A percentile compares a stretch with the other conserved stretches of the same genome.
phyloP scores from a whole-genome alignment of 2,888 invertebrate species.

The Lochmaea capreae region DNA sequence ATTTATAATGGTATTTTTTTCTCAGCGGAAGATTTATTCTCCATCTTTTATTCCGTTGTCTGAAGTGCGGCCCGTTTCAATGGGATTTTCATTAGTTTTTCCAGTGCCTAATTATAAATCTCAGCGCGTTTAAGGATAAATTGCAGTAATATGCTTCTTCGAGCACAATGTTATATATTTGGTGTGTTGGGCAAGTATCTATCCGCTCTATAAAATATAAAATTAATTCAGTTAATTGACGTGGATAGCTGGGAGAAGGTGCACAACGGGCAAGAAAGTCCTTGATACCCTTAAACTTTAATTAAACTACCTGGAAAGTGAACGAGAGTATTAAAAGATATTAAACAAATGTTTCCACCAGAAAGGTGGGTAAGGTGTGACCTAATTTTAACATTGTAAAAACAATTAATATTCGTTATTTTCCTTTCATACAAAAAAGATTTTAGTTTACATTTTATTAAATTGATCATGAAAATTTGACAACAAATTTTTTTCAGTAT shows the following conservation, averaged over 20 bases:
- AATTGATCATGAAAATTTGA: too few relatives aligned
- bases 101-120: conserved; percentile 19
- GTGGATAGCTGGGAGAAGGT: not conserved
- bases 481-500: too few relatives aligned
- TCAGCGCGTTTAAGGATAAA: conserved; percentile 8
- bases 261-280: not conserved
- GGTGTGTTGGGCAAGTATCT: not conserved
- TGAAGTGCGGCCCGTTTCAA: not conserved
- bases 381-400: too few relatives aligned
- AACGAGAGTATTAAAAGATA: not conserved
- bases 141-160: not conserved
- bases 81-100: conserved; percentile 21
- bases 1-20: conserved; percentile 31
- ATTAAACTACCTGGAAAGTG: not conserved
- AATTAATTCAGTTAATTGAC: not conserved
- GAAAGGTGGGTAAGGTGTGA: too few relatives aligned
- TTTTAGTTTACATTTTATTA: too few relatives aligned
- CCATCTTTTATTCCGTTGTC: not conserved
- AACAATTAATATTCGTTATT: too few relatives aligned
- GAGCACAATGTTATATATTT: not conserved
- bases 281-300: not conserved
- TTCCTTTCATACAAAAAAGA: too few relatives aligned
- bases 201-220: not conserved
- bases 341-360: too few relatives aligned
- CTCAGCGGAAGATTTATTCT: conserved; percentile 20